Conservation (phyloP, 2,797 vertebrate genomes). For the Arrhamphus sclerolepis region DNA sequence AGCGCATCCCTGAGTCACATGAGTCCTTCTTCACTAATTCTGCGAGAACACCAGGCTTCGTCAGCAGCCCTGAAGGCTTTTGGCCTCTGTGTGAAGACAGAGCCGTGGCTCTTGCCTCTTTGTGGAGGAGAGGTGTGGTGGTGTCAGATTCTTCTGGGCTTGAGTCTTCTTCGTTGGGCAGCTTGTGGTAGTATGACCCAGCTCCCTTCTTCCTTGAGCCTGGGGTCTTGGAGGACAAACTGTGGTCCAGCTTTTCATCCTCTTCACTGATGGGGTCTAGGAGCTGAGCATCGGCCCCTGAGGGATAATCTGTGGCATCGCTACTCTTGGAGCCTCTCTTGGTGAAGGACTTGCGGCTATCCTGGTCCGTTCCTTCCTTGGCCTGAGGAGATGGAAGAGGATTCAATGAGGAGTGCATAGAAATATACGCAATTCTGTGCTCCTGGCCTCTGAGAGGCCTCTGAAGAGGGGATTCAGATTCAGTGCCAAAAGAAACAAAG, state of each 20-base stretch:
- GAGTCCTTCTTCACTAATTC: conserved; percentile 95
- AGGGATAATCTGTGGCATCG: conserved; percentile 86
- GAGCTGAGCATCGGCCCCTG: conserved; percentile 83
- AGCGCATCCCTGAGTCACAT: conserved; percentile 91
- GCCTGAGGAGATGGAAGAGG: conserved; percentile 56
- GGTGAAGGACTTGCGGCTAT: conserved; percentile 86
- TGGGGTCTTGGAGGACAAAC: conserved; percentile 80
- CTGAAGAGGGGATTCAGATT: conserved; percentile 38
- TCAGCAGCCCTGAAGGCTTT: conserved; percentile 65
- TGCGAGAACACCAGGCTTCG: conserved; percentile 82
- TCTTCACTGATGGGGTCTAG: conserved; percentile 97
- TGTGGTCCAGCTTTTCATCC: conserved; percentile 93
- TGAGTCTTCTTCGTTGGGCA: conserved; percentile 92
- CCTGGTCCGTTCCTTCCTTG: conserved; percentile 86
- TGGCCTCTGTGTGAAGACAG: conserved; percentile 55
- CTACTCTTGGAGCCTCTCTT: conserved; percentile 83
- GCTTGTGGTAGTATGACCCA: conserved; percentile 88
- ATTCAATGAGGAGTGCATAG: conserved; percentile 49
- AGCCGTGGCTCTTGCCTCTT: conserved; percentile 70
- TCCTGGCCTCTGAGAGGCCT: conserved; percentile 37
- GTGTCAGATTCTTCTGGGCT: conserved; percentile 88
- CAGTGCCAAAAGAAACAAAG: conserved; percentile 61
- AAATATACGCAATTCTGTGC: conserved; percentile 49
- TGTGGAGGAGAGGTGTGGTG: conserved; percentile 89
- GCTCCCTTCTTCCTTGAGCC: conserved; percentile 83